Percentiles rank a stretch among this genome's conserved stretches.
These are phyloP conservation scores for Acromyrmex charruanus DNA, from an alignment of 1,140 invertebrate species.

Conservation along the genomic window DNA sequence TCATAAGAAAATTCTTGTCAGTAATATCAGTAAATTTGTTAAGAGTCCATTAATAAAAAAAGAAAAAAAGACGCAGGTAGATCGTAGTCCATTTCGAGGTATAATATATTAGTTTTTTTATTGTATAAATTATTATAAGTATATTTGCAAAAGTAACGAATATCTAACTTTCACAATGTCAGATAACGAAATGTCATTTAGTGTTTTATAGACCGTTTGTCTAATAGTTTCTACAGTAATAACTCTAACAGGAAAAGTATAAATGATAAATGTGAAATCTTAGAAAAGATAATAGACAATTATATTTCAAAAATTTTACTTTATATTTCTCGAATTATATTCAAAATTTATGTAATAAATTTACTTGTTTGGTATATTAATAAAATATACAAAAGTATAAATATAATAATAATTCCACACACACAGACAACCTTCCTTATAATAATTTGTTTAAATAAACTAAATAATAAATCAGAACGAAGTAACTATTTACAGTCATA, in stretches of 20 bases:
- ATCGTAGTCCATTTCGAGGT: no score
- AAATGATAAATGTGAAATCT: not conserved
- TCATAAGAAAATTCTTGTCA: no score
- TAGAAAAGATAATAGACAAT: not conserved
- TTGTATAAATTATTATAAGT: no score
- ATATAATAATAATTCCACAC: not conserved
- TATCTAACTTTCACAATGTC: no score
- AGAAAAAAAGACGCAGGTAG: no score
- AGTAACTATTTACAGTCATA: no score
- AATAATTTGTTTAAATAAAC: not conserved
- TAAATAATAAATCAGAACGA: not conserved
- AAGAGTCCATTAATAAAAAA: no score
- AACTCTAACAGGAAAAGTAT: not conserved
- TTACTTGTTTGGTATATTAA: not conserved
- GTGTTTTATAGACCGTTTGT: not conserved
- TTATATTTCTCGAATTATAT: not conserved
- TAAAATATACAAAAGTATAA: not conserved
- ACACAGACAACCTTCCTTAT: not conserved
- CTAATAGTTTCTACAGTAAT: not conserved
- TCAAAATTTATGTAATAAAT: not conserved
- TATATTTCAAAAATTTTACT: not conserved
- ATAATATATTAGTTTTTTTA: no score
- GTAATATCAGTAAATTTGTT: no score
- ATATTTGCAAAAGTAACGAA: no score
- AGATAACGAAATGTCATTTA: no score